Evolutionary conservation across 1,140 invertebrate genomes (phyloP).

Genomic region (Cataglyphis hispanica): DNA sequence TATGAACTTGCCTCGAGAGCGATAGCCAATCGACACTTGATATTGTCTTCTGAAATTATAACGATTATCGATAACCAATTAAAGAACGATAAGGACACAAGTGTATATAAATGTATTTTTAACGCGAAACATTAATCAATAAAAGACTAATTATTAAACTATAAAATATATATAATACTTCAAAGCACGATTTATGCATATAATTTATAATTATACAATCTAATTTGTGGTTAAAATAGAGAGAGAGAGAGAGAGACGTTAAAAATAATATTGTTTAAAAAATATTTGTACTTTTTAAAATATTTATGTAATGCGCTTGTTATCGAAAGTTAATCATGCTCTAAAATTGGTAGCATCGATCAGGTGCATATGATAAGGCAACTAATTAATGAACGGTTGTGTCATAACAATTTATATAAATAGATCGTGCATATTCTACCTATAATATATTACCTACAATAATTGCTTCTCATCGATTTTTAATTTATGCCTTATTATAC

Average conservation of each 20-base stretch:
- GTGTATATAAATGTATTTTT: neutral
- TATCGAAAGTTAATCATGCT: constrained; percentile 24
- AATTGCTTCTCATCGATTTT: constrained; percentile 28
- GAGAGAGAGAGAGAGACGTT: too few relatives aligned
- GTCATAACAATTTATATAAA: constrained; percentile 11
- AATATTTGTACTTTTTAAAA: constrained; percentile 16
- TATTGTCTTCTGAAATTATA: constrained; percentile 3
- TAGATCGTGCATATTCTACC: constrained; percentile 8
- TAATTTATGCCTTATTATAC: constrained; percentile 12
- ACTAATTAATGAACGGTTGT: constrained; percentile 43
- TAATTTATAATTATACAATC: neutral
- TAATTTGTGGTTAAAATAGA: too few relatives aligned
- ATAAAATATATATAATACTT: neutral
- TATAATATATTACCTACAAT: constrained; percentile 31
- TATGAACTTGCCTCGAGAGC: constrained; percentile 2
- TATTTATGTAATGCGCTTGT: neutral
- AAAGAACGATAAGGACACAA: neutral
- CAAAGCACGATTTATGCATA: neutral
- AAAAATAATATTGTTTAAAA: neutral
- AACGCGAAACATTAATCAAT: neutral
- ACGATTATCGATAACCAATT: constrained; percentile 11
- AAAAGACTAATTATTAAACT: neutral
- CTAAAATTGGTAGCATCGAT: constrained; percentile 26
- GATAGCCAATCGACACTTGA: constrained; percentile 8
- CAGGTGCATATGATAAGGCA: constrained; percentile 16